Conservation (phyloP, 2,113 vertebrate genomes). For the Actenoides lindsayi region DNA sequence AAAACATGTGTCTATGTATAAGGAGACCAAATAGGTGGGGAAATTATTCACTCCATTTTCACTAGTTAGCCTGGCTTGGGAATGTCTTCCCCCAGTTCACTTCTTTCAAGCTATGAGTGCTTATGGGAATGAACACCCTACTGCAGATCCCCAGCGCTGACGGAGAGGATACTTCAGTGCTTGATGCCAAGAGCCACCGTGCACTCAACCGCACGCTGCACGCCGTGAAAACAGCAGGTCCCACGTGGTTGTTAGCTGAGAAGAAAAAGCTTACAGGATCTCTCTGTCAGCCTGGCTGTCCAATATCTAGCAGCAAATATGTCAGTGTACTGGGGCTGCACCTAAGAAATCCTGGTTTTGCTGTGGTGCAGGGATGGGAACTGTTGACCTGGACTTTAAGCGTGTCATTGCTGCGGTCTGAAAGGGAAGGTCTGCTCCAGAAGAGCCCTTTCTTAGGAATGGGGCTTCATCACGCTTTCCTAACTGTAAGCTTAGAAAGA, state of each 20-base stretch:
- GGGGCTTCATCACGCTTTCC: background rate
- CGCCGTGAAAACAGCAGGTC: background rate
- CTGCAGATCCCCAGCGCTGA: background rate
- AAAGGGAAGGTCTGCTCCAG: background rate
- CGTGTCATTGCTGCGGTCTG: background rate
- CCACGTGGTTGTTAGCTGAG: background rate
- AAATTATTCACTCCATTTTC: background rate
- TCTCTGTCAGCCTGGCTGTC: background rate
- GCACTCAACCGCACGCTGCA: background rate
- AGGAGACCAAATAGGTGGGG: background rate
- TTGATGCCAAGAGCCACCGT: background rate
- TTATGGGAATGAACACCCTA: background rate
- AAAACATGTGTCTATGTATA: background rate
- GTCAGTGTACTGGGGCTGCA: background rate
- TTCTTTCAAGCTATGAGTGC: background rate
- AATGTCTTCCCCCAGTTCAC: background rate
- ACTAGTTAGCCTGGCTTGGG: background rate
- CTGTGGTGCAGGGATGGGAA: accelerated
- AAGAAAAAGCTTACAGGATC: background rate
- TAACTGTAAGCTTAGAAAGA: background rate
- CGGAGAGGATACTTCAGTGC: accelerated
- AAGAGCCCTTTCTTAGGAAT: background rate
- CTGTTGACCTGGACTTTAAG: background rate
- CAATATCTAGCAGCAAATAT: background rate
- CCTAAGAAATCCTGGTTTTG: background rate